Base-by-base conservation (phyloP, 1,140 invertebrate species). In the Archivesica marissinica region DNA sequence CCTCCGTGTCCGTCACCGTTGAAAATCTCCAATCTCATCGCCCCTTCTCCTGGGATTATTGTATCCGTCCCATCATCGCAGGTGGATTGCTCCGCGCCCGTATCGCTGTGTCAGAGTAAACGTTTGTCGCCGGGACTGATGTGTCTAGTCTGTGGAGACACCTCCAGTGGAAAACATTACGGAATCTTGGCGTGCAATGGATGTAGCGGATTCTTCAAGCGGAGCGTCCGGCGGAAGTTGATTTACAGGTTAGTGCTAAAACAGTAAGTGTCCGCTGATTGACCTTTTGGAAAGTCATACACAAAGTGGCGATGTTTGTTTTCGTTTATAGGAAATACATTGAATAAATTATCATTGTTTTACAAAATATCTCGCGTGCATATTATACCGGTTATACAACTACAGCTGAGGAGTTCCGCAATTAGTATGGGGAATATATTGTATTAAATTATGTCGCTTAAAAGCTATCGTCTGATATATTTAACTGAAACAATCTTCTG, bases 131-230 rank as follows among this genome's bases (percentile, higher is more conserved):
- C 92, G 0, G 94, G 94, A 1, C 89, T 95, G 38, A 88, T 92
- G 35, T 99, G 98, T 93, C 97, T 99, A 35, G 98, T 99, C 0
- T 99, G 99, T 91, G 98, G 98, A 0, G 98, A 99, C 92, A 99
- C 98, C 0, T 98, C 97, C 76, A 98, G 97, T 6, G 99, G 99
- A 0, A 99, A 99, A 92, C 98, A 99, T 94, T 99, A 99, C 93
- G 99, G 99, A 0, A 99, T 99, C 86, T 95, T 99, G n/a, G 99
- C 98, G 0, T 99, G 99, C 94, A 99, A 99, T 91, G 99, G 99
- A 0, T 99, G 99, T 95, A 98, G 97, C 64, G 99, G 99, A 2
- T 99, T 99, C 95, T 99, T 99, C 95, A 99, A 99, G 92, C 94
- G 99, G 86, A 99, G 98, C 87, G 99, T 99, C 35, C 95, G 99